Conservation (phyloP, 2,113 vertebrate species). For the Tachycineta bicolor region DNA sequence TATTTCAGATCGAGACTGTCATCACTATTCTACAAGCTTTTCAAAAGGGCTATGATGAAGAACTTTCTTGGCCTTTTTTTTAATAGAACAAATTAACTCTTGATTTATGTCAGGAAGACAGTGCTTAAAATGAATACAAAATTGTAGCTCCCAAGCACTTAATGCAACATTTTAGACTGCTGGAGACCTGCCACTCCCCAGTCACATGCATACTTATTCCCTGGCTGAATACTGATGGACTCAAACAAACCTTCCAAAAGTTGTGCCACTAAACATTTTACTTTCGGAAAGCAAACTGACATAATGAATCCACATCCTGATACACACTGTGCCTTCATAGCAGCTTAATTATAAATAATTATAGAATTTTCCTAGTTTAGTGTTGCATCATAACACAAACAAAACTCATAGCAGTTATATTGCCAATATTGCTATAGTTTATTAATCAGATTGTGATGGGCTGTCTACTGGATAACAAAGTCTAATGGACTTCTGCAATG, state of each 20-base stretch:
- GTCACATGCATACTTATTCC: background rate
- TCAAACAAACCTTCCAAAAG: background rate
- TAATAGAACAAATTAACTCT: background rate
- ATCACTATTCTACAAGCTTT: background rate
- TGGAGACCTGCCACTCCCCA: background rate
- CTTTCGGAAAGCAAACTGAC: background rate
- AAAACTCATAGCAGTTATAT: background rate
- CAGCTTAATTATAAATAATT: slow-evolving; percentile 5
- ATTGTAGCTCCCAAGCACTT: background rate
- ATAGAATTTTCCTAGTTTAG: background rate
- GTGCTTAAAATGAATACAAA: background rate
- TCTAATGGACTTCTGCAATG: background rate
- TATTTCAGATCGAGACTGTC: background rate
- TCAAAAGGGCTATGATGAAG: background rate
- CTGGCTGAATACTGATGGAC: background rate
- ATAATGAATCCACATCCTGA: background rate
- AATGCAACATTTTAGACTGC: background rate
- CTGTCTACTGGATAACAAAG: background rate
- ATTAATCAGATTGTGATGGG: background rate
- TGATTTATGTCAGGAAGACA: background rate
- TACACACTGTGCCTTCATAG: background rate
- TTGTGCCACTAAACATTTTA: background rate
- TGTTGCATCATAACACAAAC: background rate
- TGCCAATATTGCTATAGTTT: background rate
- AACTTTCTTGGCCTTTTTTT: background rate